phyloP scores from a whole-genome alignment of 2,888 invertebrate genomes.

The Diloba caeruleocephala region DNA sequence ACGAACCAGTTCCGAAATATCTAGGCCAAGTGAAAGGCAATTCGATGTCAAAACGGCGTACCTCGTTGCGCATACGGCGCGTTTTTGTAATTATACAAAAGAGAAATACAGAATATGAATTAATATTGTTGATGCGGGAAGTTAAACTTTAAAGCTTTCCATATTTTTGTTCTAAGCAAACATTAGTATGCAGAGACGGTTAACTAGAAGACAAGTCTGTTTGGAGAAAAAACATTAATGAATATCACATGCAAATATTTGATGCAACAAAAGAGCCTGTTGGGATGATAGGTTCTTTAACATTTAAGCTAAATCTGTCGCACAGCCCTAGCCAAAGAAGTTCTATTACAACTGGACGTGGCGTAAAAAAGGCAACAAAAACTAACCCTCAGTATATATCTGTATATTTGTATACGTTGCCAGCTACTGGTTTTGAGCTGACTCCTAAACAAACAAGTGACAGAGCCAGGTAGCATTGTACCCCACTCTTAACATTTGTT shows the following conservation, averaged over 20 bases:
- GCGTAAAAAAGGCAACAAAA: constrained; percentile 84
- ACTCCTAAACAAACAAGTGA: constrained; percentile 88
- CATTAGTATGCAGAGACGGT: too few relatives aligned
- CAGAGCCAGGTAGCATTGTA: constrained; percentile 84
- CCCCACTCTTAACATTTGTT: constrained; percentile 81
- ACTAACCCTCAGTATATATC: constrained; percentile 72
- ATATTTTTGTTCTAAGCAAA: too few relatives aligned
- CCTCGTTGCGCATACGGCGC: constrained; percentile 65
- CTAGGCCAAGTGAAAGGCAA: constrained; percentile 88
- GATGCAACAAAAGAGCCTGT: too few relatives aligned
- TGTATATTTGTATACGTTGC: constrained; percentile 73
- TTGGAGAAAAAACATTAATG: too few relatives aligned
- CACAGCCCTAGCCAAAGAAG: constrained; percentile 72
- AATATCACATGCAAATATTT: too few relatives aligned
- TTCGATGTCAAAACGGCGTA: constrained; percentile 76
- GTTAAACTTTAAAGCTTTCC: background rate
- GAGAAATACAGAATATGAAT: constrained; percentile 16
- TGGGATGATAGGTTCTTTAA: too few relatives aligned
- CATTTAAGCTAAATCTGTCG: constrained; percentile 7
- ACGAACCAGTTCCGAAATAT: constrained; percentile 87
- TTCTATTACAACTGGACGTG: constrained; percentile 80
- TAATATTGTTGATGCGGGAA: background rate
- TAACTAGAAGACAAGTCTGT: too few relatives aligned
- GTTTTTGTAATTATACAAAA: constrained; percentile 54
- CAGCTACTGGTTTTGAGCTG: constrained; percentile 87